Evolutionary conservation across 1,140 invertebrate genomes (phyloP).

Genomic region (Monochamus saltuarius): DNA sequence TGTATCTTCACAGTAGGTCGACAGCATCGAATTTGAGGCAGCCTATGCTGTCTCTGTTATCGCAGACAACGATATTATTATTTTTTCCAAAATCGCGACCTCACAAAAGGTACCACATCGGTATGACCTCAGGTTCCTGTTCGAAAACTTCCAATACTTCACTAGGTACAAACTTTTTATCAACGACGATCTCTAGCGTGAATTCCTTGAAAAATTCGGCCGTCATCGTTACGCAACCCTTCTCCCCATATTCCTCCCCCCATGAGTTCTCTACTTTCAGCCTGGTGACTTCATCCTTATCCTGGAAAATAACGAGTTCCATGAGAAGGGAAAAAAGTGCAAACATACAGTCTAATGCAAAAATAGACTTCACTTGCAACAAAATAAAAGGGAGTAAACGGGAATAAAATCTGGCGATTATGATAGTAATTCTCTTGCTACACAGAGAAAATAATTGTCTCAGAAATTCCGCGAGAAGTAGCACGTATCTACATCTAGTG

Average conservation of each 20-base stretch:
- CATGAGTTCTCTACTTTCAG: conserved; percentile 90
- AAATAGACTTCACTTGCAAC: not conserved
- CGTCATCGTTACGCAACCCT: conserved; percentile 82
- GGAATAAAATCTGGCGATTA: not conserved
- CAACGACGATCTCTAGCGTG: conserved; percentile 87
- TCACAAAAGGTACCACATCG: conserved; percentile 40
- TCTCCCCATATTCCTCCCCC: conserved; percentile 85
- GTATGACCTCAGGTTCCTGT: conserved; percentile 73
- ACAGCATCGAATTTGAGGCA: too few relatives aligned
- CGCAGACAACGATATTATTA: too few relatives aligned
- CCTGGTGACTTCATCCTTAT: conserved; percentile 65
- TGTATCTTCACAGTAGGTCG: too few relatives aligned
- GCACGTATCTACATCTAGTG: too few relatives aligned
- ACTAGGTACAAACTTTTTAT: conserved; percentile 76
- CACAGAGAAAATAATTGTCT: not conserved
- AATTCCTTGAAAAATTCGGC: conserved; percentile 87
- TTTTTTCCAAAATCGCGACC: too few relatives aligned
- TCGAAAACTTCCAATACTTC: conserved; percentile 76
- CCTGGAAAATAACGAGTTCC: conserved; percentile 55
- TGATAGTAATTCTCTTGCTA: not conserved
- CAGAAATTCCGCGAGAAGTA: too few relatives aligned
- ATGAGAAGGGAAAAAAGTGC: not conserved
- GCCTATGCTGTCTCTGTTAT: too few relatives aligned
- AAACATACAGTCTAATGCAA: not conserved
- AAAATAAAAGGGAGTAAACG: not conserved